Evolutionary conservation across 2,888 invertebrate genomes (phyloP).

Genomic region (Aelia acuminata): DNA sequence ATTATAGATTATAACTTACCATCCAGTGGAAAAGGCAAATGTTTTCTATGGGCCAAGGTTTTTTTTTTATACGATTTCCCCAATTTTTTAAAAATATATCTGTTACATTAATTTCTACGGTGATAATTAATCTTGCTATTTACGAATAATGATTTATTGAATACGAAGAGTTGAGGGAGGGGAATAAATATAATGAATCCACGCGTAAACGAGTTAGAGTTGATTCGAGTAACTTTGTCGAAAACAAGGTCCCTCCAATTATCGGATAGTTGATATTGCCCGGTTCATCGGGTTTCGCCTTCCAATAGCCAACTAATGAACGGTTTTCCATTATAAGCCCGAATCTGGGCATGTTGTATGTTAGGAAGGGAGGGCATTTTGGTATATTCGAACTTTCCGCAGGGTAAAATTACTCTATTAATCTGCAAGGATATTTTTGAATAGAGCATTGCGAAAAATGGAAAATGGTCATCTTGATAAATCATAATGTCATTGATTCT

Average conservation of each 20-base stretch:
- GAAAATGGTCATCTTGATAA: no score
- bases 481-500: no score
- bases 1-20: no score
- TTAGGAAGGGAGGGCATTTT: not conserved
- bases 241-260: slow-evolving; percentile 15
- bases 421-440: no score
- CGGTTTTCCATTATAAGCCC: not conserved
- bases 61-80: no score
- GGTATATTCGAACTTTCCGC: not conserved
- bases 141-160: not conserved
- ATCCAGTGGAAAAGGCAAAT: no score
- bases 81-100: no score
- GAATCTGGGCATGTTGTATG: not conserved
- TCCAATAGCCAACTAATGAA: not conserved
- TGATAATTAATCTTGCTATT: no score
- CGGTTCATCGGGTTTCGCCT: not conserved
- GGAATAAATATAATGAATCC: not conserved
- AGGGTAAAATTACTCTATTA: no score
- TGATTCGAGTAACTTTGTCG: not conserved
- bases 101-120: no score
- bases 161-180: not conserved
- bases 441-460: no score
- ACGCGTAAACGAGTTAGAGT: not conserved
- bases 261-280: slow-evolving; percentile 21
- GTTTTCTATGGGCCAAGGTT: no score